phyloP scores from a whole-genome alignment of 1,140 invertebrate species.

The Scaptodrosophila lebanonensis region DNA sequence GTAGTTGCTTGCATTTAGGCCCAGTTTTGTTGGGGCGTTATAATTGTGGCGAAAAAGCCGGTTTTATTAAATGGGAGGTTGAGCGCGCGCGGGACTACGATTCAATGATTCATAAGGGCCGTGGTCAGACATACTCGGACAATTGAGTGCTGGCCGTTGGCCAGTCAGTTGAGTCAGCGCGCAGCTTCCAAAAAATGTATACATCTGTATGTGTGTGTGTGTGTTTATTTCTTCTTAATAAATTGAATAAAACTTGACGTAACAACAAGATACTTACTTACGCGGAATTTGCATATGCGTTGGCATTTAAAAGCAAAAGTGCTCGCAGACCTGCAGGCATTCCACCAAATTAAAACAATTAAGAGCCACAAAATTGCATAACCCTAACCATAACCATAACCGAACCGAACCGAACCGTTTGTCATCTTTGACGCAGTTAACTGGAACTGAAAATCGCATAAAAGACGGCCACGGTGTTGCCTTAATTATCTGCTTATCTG shows the following conservation, averaged over 20 bases:
- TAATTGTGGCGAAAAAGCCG: too few species aligned
- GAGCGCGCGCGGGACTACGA: conserved; percentile 5
- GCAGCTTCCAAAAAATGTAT: conserved; percentile 10
- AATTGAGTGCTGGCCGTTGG: conserved; percentile 2
- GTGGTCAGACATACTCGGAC: conserved; percentile 15
- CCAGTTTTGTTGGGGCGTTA: too few species aligned
- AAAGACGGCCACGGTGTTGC: conserved; percentile 10
- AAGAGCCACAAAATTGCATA: conserved; percentile 26
- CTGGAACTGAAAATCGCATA: conserved; percentile 12
- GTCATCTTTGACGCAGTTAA: too few species aligned
- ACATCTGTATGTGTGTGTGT: too few species aligned
- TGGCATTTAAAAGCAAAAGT: conserved; percentile 48
- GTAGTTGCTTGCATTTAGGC: too few species aligned
- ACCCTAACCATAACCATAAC: conserved; percentile 28
- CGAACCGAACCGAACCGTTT: too few species aligned
- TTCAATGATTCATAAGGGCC: conserved; percentile 36
- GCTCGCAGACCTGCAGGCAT: conserved; percentile 16
- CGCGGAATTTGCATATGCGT: not conserved
- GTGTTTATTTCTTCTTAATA: too few species aligned
- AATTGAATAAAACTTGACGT: conserved; percentile 17
- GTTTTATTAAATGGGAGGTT: conserved; percentile 21
- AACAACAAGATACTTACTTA: conserved; percentile 28
- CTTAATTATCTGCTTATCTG: conserved; percentile 17
- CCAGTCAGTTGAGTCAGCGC: conserved; percentile 30
- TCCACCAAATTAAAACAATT: not conserved